These are phyloP conservation scores for Brachypterus glaber DNA, from an alignment of 2,888 invertebrate genomes.

Conservation along the genomic window DNA sequence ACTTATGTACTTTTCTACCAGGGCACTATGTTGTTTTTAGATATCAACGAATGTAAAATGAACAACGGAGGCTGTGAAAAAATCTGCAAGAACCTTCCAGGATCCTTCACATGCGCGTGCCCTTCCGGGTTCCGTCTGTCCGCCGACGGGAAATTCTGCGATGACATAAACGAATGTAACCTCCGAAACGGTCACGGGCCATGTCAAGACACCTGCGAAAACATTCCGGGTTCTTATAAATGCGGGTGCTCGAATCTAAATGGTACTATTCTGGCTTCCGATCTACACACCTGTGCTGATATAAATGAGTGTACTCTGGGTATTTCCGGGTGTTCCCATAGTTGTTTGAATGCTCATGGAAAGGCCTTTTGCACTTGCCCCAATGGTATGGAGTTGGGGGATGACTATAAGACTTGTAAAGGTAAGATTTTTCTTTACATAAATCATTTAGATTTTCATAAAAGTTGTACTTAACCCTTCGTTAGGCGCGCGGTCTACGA, in stretches of 20 bases:
- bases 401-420: constrained; percentile 34
- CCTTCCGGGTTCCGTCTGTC: constrained; percentile 43
- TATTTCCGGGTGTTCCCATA: constrained; percentile 37
- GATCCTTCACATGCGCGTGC: constrained; percentile 49
- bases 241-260: constrained; percentile 49
- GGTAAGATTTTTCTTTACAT: constrained; percentile 23
- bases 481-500: too few relatives aligned
- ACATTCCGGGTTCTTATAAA: constrained; percentile 48
- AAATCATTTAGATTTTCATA: too few relatives aligned
- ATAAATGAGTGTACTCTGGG: constrained; percentile 23
- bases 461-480: too few relatives aligned
- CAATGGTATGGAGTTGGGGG: constrained; percentile 31
- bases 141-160: constrained; percentile 27
- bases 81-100: constrained; percentile 47
- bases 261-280: constrained; percentile 47
- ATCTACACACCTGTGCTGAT: constrained; percentile 46
- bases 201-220: constrained; percentile 53
- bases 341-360: constrained; percentile 47
- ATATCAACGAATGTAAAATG: constrained; percentile 49
- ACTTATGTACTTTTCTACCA: too few relatives aligned
- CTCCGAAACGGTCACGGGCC: constrained; percentile 55
- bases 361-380: constrained; percentile 35
- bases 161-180: constrained; percentile 54
- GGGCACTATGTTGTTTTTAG: constrained; percentile 34
- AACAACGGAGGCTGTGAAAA: constrained; percentile 48